phyloP scores from a whole-genome alignment of 2,888 invertebrate genomes.

The Hydraecia micacea region DNA sequence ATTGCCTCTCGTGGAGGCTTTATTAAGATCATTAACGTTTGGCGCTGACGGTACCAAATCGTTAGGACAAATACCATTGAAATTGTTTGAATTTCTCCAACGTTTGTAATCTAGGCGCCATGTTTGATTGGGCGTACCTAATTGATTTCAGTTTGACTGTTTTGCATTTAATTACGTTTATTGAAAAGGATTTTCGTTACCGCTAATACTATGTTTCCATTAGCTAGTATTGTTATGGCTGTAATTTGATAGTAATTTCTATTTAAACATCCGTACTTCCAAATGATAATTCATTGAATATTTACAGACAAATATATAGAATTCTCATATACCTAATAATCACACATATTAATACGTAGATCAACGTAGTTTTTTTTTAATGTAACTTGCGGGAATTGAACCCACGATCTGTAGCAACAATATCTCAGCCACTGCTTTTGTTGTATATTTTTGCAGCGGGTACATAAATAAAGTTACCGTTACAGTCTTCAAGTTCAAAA shows the following conservation, averaged over 20 bases:
- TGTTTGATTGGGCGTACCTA: constrained; percentile 48
- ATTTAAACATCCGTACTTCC: background rate
- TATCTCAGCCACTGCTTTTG: too few relatives aligned
- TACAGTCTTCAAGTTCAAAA: constrained; percentile 31
- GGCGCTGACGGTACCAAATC: constrained; percentile 10
- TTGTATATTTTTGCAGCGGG: background rate
- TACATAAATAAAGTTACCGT: background rate
- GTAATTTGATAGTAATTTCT: constrained; percentile 3
- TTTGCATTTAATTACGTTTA: constrained; percentile 45
- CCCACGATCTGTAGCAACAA: background rate
- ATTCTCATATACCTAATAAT: background rate
- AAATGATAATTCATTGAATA: background rate
- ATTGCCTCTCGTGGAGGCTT: background rate
- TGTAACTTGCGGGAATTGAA: background rate
- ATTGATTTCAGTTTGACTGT: constrained; percentile 42
- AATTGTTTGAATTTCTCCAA: constrained; percentile 49
- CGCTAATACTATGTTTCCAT: constrained; percentile 2
- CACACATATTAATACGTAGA: background rate
- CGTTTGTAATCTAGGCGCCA: constrained; percentile 31
- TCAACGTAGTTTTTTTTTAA: background rate
- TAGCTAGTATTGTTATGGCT: background rate
- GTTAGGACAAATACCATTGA: constrained; percentile 45
- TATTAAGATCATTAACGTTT: background rate
- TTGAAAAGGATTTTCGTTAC: constrained; percentile 30
- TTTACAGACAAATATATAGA: background rate